Conservation (phyloP, 2,888 invertebrate species). For the Galeopsomyia nigrocyanea region DNA sequence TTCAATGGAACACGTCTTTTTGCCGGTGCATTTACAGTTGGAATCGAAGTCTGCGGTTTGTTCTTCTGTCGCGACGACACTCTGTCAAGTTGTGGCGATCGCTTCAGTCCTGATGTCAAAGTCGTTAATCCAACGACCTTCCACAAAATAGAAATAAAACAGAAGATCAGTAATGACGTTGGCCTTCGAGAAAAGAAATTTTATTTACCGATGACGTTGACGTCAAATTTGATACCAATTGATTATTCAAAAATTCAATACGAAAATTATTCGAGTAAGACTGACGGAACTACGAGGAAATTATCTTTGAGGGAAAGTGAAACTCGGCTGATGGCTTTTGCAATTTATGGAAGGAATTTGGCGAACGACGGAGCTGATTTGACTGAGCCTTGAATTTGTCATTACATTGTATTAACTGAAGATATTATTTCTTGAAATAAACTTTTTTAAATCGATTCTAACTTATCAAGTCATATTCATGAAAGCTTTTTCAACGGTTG, state of each 20-base stretch:
- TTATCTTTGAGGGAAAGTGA: conserved; percentile 47
- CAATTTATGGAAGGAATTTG: conserved; percentile 55
- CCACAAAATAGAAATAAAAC: conserved; percentile 49
- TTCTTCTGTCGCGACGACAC: conserved; percentile 52
- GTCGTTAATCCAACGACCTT: conserved; percentile 52
- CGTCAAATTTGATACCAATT: neutral
- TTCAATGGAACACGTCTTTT: conserved; percentile 53
- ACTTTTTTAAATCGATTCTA: too few relatives aligned
- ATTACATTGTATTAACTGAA: too few relatives aligned
- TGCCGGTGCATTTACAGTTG: conserved; percentile 44
- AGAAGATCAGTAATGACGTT: conserved; percentile 40
- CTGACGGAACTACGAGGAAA: neutral
- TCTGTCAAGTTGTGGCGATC: conserved; percentile 46
- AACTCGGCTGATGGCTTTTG: conserved; percentile 52
- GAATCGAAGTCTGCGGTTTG: conserved; percentile 53
- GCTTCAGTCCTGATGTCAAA: conserved; percentile 49
- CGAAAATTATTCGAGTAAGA: neutral
- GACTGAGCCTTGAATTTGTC: too few relatives aligned
- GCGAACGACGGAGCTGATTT: conserved; percentile 32
- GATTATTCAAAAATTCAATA: conserved; percentile 15
- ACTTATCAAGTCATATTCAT: too few relatives aligned
- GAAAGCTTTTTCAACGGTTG: too few relatives aligned
- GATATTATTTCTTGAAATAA: too few relatives aligned
- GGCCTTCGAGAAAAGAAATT: conserved; percentile 26
- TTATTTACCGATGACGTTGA: conserved; percentile 40